A percentile compares a stretch with the other conserved stretches of the same genome.
Evolutionary conservation across 2,797 vertebrate species (phyloP).

Genomic region (Sebastes aleutianus): DNA sequence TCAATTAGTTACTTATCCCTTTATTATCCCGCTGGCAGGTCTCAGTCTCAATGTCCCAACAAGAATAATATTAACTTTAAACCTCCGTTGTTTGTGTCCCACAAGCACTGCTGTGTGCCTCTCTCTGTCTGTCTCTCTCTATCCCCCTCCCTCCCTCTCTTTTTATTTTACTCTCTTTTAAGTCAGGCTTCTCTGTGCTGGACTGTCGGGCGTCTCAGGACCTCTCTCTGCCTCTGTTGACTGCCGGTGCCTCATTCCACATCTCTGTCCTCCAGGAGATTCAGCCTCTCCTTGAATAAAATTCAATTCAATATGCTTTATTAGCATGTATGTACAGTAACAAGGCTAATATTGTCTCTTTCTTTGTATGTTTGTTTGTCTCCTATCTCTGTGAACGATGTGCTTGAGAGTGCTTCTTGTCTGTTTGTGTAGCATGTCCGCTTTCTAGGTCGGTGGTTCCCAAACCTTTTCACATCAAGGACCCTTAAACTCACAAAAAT

Average conservation of each 20-base stretch:
- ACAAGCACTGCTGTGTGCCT: neutral
- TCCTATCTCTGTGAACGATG: too few species aligned
- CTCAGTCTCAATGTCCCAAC: neutral
- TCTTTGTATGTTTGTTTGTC: too few species aligned
- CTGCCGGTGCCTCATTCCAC: neutral
- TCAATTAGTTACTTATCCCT: neutral
- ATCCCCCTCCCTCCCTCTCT: neutral
- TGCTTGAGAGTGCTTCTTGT: too few species aligned
- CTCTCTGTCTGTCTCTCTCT: too few species aligned
- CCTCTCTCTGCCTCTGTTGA: neutral
- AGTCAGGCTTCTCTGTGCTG: neutral
- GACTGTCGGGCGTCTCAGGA: neutral
- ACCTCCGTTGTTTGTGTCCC: neutral
- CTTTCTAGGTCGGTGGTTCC: too few species aligned
- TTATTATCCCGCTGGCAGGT: neutral
- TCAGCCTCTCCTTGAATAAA: neutral
- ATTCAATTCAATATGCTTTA: rapidly evolving
- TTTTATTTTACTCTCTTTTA: neutral
- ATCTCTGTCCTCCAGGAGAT: too few species aligned
- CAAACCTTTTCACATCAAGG: too few species aligned
- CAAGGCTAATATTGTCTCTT: too few species aligned
- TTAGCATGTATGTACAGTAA: too few species aligned
- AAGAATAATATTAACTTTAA: neutral
- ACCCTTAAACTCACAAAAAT: too few species aligned
- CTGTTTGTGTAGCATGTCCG: too few species aligned